Evolutionary conservation across 2,888 invertebrate genomes (phyloP).

Genomic region (Augochlorella aurata): DNA sequence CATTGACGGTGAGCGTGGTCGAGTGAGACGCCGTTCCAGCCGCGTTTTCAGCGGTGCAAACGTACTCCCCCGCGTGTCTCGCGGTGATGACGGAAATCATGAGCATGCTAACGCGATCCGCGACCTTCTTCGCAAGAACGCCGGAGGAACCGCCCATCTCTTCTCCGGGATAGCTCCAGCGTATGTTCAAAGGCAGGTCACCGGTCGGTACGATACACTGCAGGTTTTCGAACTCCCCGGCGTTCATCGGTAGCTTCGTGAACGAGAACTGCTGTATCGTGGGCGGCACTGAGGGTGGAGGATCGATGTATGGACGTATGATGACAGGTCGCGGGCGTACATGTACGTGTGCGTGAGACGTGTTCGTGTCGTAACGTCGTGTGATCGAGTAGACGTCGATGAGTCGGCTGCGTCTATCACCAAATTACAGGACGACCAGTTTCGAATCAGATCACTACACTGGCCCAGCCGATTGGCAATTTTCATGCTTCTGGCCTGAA

Average conservation of each 20-base stretch:
- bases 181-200: slow-evolving; percentile 89
- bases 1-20: slow-evolving; percentile 81
- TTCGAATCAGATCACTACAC: background rate
- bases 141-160: slow-evolving; percentile 80
- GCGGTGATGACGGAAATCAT: slow-evolving; percentile 87
- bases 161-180: slow-evolving; percentile 85
- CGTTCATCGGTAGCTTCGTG: slow-evolving; percentile 81
- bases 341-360: background rate
- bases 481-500: background rate
- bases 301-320: slow-evolving; percentile 65
- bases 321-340: slow-evolving; percentile 55
- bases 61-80: slow-evolving; percentile 82
- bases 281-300: slow-evolving; percentile 77
- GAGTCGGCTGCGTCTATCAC: slow-evolving; percentile 16
- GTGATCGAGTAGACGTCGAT: slow-evolving; percentile 36
- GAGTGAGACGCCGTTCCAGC: slow-evolving; percentile 81
- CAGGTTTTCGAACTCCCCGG: slow-evolving; percentile 86
- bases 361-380: slow-evolving; percentile 34
- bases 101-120: slow-evolving; percentile 86
- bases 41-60: slow-evolving; percentile 82
- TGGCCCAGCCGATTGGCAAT: no score
- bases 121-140: slow-evolving; percentile 80
- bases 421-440: background rate
- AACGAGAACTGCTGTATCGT: slow-evolving; percentile 80
- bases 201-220: slow-evolving; percentile 86